A percentile compares a stretch with the other conserved stretches of the same genome.
phyloP scores from a whole-genome alignment of 1,140 invertebrate species.

The Arion vulgaris region DNA sequence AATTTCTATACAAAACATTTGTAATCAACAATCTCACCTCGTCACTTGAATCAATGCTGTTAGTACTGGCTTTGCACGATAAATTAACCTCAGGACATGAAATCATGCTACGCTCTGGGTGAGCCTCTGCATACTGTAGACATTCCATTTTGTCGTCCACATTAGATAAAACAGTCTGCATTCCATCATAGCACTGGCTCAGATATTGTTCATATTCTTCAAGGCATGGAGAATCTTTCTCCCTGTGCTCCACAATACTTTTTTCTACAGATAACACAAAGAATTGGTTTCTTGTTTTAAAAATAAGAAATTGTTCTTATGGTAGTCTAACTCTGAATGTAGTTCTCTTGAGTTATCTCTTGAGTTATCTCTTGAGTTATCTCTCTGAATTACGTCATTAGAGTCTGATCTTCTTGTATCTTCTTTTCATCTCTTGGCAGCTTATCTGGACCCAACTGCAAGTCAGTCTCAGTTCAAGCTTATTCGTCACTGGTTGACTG shows the following conservation, averaged over 20 bases:
- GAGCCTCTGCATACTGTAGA: slow-evolving; percentile 65
- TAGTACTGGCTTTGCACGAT: slow-evolving; percentile 15
- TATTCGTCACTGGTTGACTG: too few species aligned
- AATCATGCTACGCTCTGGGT: slow-evolving; percentile 56
- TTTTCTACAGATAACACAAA: slow-evolving; percentile 43
- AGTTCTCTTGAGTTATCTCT: too few species aligned
- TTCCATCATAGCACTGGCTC: slow-evolving; percentile 65
- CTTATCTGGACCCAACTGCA: too few species aligned
- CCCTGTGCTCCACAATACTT: slow-evolving; percentile 58
- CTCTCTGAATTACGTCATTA: too few species aligned
- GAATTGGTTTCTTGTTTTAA: too few species aligned
- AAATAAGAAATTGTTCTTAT: too few species aligned
- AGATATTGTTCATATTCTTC: slow-evolving; percentile 60
- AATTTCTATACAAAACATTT: neutral
- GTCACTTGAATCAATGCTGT: slow-evolving; percentile 9
- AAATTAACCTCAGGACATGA: slow-evolving; percentile 54
- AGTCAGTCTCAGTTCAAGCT: too few species aligned
- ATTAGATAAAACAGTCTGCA: slow-evolving; percentile 61
- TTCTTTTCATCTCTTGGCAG: too few species aligned
- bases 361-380: too few species aligned
- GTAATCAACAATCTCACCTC: slow-evolving; percentile 1
- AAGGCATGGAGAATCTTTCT: slow-evolving; percentile 64
- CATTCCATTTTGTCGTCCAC: slow-evolving; percentile 64
- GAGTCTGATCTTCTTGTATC: too few species aligned
- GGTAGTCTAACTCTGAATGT: too few species aligned